phyloP scores from a whole-genome alignment of 1,140 invertebrate genomes.

The Lerema accius region DNA sequence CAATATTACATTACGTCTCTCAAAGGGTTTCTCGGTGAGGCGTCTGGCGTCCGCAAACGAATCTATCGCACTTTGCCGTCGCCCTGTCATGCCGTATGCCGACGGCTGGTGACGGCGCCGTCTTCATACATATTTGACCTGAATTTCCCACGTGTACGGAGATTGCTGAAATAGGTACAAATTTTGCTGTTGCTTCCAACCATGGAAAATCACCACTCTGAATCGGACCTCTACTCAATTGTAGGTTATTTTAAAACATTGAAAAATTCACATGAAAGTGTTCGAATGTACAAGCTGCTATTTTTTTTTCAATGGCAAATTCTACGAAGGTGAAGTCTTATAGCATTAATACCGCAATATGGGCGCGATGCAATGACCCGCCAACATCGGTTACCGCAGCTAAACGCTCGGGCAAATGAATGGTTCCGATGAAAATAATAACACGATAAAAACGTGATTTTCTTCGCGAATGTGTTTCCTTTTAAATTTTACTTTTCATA shows the following conservation, averaged over 20 bases:
- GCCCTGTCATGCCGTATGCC: conserved; percentile 35
- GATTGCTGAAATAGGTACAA: too few species aligned
- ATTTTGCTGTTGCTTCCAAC: too few species aligned
- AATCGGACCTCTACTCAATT: too few species aligned
- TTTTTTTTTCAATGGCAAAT: too few species aligned
- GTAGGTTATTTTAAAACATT: too few species aligned
- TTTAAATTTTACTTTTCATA: conserved; percentile 29
- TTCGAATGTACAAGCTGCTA: too few species aligned
- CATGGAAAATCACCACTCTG: too few species aligned
- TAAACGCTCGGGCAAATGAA: conserved; percentile 17
- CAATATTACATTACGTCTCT: conserved; percentile 64
- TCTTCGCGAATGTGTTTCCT: conserved; percentile 25
- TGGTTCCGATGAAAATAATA: conserved; percentile 27
- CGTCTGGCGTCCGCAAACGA: conserved; percentile 19
- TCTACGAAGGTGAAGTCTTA: too few species aligned
- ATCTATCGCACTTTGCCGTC: conserved; percentile 18
- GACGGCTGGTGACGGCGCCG: conserved; percentile 13
- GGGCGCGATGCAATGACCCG: too few species aligned
- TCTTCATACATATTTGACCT: conserved; percentile 2
- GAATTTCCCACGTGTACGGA: too few species aligned
- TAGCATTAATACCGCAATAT: too few species aligned
- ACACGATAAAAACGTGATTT: conserved; percentile 1
- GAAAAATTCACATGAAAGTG: too few species aligned
- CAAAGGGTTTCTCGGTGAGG: conserved; percentile 26
- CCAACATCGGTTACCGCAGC: conserved; percentile 20